These are phyloP conservation scores for Callyntrura sp. DNA, from an alignment of 2,888 invertebrate genomes.

Conservation along the genomic window DNA sequence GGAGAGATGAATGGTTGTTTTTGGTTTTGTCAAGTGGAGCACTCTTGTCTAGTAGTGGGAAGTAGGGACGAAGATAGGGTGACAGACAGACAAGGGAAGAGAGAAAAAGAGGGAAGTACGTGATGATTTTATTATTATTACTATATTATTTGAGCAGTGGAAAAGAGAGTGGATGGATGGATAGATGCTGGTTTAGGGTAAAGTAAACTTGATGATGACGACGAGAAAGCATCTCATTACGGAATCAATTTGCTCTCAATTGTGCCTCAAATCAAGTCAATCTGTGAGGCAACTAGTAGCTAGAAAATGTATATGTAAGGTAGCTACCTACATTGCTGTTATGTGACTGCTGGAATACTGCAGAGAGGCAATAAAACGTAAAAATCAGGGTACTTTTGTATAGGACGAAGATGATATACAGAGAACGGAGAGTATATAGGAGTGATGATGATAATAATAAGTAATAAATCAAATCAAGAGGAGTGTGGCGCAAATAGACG, in stretches of 20 bases:
- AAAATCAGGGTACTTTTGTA: no score
- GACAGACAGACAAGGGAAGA: not conserved
- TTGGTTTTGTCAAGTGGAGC: conserved; percentile 53
- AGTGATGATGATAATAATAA: not conserved
- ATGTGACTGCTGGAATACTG: no score
- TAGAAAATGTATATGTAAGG: not conserved
- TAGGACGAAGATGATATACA: no score
- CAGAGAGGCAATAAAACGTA: no score
- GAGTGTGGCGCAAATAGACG: conserved; percentile 30
- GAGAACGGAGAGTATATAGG: no score
- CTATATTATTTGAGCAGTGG: conserved; percentile 24
- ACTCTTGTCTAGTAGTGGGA: conserved; percentile 1
- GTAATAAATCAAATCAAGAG: conserved; percentile 21
- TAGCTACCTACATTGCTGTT: no score
- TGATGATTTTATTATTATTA: conserved; percentile 59
- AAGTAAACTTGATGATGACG: conserved; percentile 34
- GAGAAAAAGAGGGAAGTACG: conserved; percentile 22
- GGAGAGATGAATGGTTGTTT: conserved; percentile 32
- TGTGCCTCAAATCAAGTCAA: conserved; percentile 76
- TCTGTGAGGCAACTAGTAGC: conserved; percentile 1
- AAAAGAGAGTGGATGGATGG: not conserved
- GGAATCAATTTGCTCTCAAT: conserved; percentile 78
- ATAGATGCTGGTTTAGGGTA: conserved; percentile 32
- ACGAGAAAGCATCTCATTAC: conserved; percentile 77
- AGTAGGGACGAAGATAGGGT: not conserved